These are phyloP conservation scores for Callionymus lyra DNA, from an alignment of 2,113 vertebrate species.

Conservation along the genomic window DNA sequence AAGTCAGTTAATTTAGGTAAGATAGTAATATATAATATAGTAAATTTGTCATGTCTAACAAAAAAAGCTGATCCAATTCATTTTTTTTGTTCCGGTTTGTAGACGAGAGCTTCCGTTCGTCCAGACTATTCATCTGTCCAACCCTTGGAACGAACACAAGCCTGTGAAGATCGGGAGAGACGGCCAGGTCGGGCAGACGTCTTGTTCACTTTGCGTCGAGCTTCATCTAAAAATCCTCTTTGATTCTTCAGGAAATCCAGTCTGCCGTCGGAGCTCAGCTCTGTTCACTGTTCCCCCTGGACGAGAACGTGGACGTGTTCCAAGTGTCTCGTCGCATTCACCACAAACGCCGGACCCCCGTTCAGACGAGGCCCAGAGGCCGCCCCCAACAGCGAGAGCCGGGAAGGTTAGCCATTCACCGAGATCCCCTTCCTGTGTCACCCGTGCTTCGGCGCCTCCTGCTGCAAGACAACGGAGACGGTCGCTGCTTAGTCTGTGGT, in stretches of 20 bases:
- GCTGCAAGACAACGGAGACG: constrained; percentile 38
- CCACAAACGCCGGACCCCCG: constrained; percentile 82
- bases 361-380: constrained; percentile 86
- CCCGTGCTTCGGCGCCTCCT: constrained; percentile 39
- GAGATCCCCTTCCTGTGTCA: constrained; percentile 68
- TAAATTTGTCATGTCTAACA: too few relatives aligned
- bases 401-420: constrained; percentile 98
- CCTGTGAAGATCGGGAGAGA: constrained; percentile 97
- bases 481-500: constrained; percentile 21
- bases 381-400: constrained; percentile 82
- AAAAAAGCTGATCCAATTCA: too few relatives aligned
- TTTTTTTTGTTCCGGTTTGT: constrained; percentile 3
- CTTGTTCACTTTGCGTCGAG: neutral
- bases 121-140: constrained; percentile 90
- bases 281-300: constrained; percentile 89
- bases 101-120: constrained; percentile 95
- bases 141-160: constrained; percentile 97
- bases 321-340: constrained; percentile 94
- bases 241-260: constrained; percentile 83
- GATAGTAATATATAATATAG: too few relatives aligned
- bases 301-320: constrained; percentile 96
- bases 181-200: constrained; percentile 75
- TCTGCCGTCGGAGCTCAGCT: constrained; percentile 88
- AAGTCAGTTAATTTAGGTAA: too few relatives aligned
- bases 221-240: neutral